Evolutionary conservation across 2,113 vertebrate genomes (phyloP), one percentile per base, ranked within the genome.

Genomic region (Nannobrachium achirus): DNA sequence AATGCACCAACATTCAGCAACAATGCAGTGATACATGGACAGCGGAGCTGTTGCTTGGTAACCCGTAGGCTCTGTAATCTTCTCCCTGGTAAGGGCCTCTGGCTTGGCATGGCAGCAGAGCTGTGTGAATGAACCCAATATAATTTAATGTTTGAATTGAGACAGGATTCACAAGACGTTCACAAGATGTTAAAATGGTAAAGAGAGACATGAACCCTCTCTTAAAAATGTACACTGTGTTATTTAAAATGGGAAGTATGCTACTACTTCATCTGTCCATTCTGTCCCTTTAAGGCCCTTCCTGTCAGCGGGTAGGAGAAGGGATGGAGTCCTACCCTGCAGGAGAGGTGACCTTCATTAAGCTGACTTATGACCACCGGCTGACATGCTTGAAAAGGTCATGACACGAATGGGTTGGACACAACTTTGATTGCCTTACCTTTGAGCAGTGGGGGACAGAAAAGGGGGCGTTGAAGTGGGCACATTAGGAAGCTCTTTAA

Each of bases 361-460:
- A 66, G 78, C 60, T 70, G 46, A 73, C 74, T 73, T 73, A 64
- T 20, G 66, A 56, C 48, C 58, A 66, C 65, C 63, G 72, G 57
- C 69, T 71, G 69, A 75, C 64, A 75, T 0, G 33, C 57, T 60
- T 77, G 56, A 65, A 66, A 66, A 38, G 20, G 42, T 59, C 62
- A 64, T 62, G 64, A 76, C 42, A 76, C 58, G 59, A 75, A 73
- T 73, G 57, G 25, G 73, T 73, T 38, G 40, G 63, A 63, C 10
- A 40, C 25, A 33, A 33, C 25, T 33, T 33, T 33, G 25, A 33
- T 33, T 33, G 25, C 25, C n/a, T 33, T 33, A 33, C 25, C 25
- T 33, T 33, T 33, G 25, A 33, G 25, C 25, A 66, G 33, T 55
- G 57, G 18, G 73, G 69, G 20, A 50, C 10, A 1, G 46, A 53